Evolutionary conservation across 2,888 invertebrate species (phyloP), one percentile per base, ranked within the genome.

Genomic region (Drosophila aldrichi): DNA sequence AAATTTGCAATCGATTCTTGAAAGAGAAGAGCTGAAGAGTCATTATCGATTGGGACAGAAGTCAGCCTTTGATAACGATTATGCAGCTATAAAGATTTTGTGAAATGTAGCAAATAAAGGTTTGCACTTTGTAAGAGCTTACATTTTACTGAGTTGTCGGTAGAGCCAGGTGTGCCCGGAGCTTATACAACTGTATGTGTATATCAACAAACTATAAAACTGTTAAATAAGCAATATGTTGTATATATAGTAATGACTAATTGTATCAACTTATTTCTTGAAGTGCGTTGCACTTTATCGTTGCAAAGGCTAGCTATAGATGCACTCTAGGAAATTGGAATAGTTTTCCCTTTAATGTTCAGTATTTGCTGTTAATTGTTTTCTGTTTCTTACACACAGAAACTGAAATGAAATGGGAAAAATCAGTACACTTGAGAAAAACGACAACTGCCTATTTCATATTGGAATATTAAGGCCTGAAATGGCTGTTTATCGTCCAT

Each of bases 1-100:
- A 20, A 12, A 58, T 75, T 55, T 64, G 80, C 63, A 79, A 79
- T 67, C 25, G 66, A 62, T 36, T 60, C 51, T 52, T 43, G 61
- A 56, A 51, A 48, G 34, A 29, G 64, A 74, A 8, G 8, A n/a
- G 3, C 8, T 14, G 16, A 22, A 16, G 22, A 9, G n/a, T 16
- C 16, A 2, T 8, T 16, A 25, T 16, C 16, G 20, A 22, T 22
- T 9, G 25, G 25, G 25, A 4, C 46, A 29, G 10, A 29, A n/a
- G 29, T 25, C 2, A 25, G 46, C 25, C 9, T 3, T 25, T 48
- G 25, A n/a, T 29, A 29, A 48, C 29, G 29, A n/a, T 12, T 25
- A n/a, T 16, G 7, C 44, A 14, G 16, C n/a, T n/a, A 25, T 25
- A 25, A 4, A 0, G 3, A 29, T 29, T 29, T 29, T 48, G 29